A percentile compares a stretch with the other conserved stretches of the same genome.
Conservation (phyloP, 2,888 invertebrate species). For the Scaptomyza flava region DNA sequence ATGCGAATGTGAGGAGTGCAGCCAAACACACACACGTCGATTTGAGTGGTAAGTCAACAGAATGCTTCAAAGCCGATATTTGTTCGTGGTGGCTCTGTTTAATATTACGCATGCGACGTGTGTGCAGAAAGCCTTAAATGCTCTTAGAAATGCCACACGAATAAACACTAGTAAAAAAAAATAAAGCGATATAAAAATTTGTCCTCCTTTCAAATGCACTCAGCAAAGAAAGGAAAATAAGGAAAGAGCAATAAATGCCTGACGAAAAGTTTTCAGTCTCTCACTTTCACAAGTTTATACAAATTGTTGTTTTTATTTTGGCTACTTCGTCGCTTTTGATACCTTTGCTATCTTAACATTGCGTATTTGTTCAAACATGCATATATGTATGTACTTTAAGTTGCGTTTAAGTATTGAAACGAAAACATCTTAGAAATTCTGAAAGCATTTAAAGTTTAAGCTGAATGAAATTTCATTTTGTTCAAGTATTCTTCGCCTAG, state of each 20-base stretch:
- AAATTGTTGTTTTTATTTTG: background rate
- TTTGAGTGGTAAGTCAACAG: constrained; percentile 57
- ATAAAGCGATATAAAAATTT: background rate
- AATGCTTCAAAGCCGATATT: constrained; percentile 43
- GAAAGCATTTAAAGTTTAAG: background rate
- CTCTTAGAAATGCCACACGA: constrained; percentile 23
- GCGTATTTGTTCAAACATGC: background rate
- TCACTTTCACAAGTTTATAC: constrained; percentile 14
- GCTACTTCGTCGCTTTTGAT: background rate
- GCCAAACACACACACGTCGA: constrained; percentile 4
- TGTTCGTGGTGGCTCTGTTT: constrained; percentile 30
- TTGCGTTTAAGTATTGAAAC: background rate
- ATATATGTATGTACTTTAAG: background rate
- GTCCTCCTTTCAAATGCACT: background rate
- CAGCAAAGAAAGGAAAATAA: background rate
- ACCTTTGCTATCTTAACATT: background rate
- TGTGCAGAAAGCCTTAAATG: constrained; percentile 53
- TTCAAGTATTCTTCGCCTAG: background rate
- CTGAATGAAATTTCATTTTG: background rate
- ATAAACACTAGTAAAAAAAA: constrained; percentile 15
- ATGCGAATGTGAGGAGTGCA: constrained; percentile 38
- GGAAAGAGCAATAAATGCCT: constrained; percentile 10
- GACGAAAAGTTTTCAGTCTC: constrained; percentile 21
- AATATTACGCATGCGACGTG: constrained; percentile 46
- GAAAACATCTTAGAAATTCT: background rate